phyloP scores from a whole-genome alignment of 2,797 vertebrate genomes.

The Microctenopoma lineatum region DNA sequence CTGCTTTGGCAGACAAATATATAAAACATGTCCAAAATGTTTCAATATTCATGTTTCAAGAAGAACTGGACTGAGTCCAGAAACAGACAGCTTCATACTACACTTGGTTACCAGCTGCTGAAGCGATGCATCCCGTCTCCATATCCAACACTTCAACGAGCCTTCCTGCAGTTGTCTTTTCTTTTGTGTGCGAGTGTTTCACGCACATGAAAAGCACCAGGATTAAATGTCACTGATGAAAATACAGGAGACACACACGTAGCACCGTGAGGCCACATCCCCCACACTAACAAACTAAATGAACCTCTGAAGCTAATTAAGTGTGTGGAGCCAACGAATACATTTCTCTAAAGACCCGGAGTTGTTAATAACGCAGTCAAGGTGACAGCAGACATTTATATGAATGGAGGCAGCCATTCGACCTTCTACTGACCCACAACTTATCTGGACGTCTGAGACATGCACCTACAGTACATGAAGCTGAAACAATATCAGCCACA shows the following conservation, averaged over 20 bases:
- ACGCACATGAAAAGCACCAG: neutral
- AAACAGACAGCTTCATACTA: neutral
- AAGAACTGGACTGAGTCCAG: constrained; percentile 4
- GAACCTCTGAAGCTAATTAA: constrained; percentile 8
- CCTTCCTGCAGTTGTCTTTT: constrained; percentile 15
- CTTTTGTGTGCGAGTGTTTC: neutral
- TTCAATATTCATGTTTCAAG: constrained; percentile 13
- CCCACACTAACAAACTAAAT: neutral
- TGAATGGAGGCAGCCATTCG: constrained; percentile 3
- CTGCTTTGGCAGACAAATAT: neutral
- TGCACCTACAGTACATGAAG: neutral
- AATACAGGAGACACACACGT: constrained; percentile 1
- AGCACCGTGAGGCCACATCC: fast-evolving
- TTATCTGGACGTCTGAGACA: constrained; percentile 46
- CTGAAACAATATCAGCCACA: neutral
- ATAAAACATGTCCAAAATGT: neutral
- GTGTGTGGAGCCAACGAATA: neutral
- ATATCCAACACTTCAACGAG: constrained; percentile 54
- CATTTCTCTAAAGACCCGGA: neutral
- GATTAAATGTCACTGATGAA: constrained; percentile 25
- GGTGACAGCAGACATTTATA: neutral
- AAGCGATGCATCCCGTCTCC: constrained; percentile 23
- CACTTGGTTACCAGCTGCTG: constrained; percentile 54
- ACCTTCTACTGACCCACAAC: constrained; percentile 50
- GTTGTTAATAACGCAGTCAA: neutral